phyloP scores from a whole-genome alignment of 1,140 invertebrate genomes.

The Conus betulinus region DNA sequence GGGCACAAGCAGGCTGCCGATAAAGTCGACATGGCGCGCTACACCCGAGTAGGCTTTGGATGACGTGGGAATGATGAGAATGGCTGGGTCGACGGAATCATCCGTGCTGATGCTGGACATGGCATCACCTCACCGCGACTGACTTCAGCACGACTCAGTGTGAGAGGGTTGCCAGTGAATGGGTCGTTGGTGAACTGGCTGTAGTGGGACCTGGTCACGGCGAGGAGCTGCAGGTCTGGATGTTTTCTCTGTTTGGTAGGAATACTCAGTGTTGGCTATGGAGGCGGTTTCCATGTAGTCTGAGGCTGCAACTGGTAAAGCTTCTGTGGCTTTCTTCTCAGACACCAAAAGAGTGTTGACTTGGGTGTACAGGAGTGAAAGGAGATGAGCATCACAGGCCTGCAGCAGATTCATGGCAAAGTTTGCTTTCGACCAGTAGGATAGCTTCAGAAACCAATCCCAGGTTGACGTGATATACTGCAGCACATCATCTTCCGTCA shows the following conservation, averaged over 20 bases:
- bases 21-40: slow-evolving; percentile 63
- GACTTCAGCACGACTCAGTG: not conserved
- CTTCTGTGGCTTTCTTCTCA: slow-evolving; percentile 55
- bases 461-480: slow-evolving; percentile 52
- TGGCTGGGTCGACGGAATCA: slow-evolving; percentile 61
- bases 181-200: slow-evolving; percentile 50
- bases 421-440: slow-evolving; percentile 70
- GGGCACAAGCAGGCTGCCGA: slow-evolving; percentile 67
- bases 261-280: slow-evolving; percentile 54
- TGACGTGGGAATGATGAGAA: slow-evolving; percentile 61
- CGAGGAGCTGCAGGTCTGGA: slow-evolving; percentile 58
- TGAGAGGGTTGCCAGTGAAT: slow-evolving; percentile 53
- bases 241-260: slow-evolving; percentile 58
- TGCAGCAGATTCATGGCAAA: slow-evolving; percentile 63
- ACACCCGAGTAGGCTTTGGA: slow-evolving; percentile 66
- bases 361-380: slow-evolving; percentile 60
- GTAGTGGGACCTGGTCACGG: slow-evolving; percentile 52
- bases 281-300: slow-evolving; percentile 56
- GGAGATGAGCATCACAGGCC: slow-evolving; percentile 64
- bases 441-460: slow-evolving; percentile 65
- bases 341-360: slow-evolving; percentile 64
- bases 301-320: slow-evolving; percentile 41
- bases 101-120: slow-evolving; percentile 35
- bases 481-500: slow-evolving; percentile 55
- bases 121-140: not conserved